Conservation (phyloP, 2,797 vertebrate genomes). For the Pseudotriccus pelzelni region DNA sequence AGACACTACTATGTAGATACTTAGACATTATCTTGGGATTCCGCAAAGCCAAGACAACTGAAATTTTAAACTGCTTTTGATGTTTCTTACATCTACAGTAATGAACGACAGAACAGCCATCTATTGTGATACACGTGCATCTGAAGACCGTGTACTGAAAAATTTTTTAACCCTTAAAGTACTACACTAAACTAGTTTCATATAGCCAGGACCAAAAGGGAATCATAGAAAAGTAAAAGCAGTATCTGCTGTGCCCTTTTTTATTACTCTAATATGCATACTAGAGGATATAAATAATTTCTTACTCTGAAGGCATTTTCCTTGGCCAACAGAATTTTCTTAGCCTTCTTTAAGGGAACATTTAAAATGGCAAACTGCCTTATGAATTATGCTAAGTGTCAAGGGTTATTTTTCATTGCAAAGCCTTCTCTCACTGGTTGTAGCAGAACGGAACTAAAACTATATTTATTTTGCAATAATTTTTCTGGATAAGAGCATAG, state of each 20-base stretch:
- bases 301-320: neutral
- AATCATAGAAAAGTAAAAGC: neutral
- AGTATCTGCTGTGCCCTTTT: neutral
- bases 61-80: conserved; percentile 7
- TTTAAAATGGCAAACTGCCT: neutral
- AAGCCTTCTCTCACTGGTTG: neutral
- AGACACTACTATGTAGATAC: neutral
- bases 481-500: neutral
- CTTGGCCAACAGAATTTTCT: neutral
- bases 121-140: neutral
- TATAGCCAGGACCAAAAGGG: neutral
- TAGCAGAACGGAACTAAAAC: neutral
- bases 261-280: neutral
- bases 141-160: neutral
- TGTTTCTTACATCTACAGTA: neutral
- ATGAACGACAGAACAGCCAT: neutral
- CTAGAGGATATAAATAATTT: neutral
- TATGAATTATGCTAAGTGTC: neutral
- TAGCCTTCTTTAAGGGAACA: neutral
- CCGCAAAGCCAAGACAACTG: neutral
- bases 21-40: neutral
- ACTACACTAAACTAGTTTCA: neutral
- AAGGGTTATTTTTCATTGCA: neutral
- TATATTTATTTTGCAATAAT: neutral
- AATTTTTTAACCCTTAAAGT: rapidly evolving